Evolutionary conservation across 2,113 vertebrate genomes (phyloP).

Genomic region (Epinephelus fuscoguttatus): DNA sequence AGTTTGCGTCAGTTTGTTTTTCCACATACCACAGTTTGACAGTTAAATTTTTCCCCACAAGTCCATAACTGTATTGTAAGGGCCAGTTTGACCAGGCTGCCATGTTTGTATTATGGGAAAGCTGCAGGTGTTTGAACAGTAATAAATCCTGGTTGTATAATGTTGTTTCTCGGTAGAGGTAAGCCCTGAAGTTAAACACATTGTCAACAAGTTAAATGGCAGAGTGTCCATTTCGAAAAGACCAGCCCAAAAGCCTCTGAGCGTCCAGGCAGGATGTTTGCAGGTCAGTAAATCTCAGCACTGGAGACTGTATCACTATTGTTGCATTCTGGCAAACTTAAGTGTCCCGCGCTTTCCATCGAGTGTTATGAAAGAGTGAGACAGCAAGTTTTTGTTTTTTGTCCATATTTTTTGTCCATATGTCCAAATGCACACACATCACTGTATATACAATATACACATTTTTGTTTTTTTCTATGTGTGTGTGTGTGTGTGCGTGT

Average conservation of each 20-base stretch:
- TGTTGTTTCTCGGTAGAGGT: neutral
- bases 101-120: neutral
- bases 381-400: neutral
- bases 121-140: slow-evolving; percentile 1
- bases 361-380: too few relatives aligned
- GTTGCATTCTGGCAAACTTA: neutral
- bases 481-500: neutral
- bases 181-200: slow-evolving; percentile 11
- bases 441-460: neutral
- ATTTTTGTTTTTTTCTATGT: neutral
- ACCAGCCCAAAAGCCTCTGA: neutral
- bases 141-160: neutral
- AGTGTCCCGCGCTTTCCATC: neutral
- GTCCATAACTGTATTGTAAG: neutral
- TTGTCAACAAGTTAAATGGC: neutral
- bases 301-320: neutral
- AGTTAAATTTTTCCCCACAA: neutral
- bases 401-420: neutral
- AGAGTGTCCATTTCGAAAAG: slow-evolving; percentile 3
- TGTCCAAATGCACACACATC: neutral
- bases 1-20: neutral
- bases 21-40: neutral
- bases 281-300: slow-evolving; percentile 20
- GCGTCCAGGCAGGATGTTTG: slow-evolving; percentile 11
- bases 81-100: neutral